A percentile compares a stretch with the other conserved stretches of the same genome.
These are phyloP conservation scores for Drosophila planitibia DNA, from an alignment of 2,888 invertebrate genomes.

Conservation along the genomic window DNA sequence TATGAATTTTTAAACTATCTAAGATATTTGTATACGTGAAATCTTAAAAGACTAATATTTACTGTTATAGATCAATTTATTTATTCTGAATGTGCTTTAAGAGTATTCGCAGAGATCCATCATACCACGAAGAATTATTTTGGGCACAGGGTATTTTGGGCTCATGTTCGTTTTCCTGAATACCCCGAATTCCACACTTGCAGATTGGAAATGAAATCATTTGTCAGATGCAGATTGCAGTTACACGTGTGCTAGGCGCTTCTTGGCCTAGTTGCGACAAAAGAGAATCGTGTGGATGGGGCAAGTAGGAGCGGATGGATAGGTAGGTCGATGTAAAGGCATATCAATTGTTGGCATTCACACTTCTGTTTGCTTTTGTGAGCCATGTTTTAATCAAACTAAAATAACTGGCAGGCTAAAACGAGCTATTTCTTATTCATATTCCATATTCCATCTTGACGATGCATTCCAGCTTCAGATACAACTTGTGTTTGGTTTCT, in stretches of 20 bases:
- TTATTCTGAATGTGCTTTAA: no score
- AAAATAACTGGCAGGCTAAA: constrained; percentile 60
- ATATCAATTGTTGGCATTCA: constrained; percentile 55
- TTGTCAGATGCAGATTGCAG: constrained; percentile 60
- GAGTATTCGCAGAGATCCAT: neutral
- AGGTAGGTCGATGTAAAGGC: constrained; percentile 19
- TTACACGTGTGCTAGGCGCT: constrained; percentile 31
- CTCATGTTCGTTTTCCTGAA: constrained; percentile 25
- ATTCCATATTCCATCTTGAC: neutral
- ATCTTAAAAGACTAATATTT: neutral
- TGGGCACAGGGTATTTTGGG: constrained; percentile 7
- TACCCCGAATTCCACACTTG: constrained; percentile 22
- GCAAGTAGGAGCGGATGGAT: neutral
- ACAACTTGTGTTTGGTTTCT: constrained; percentile 5
- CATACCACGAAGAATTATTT: neutral
- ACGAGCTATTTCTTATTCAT: constrained; percentile 1
- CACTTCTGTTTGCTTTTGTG: constrained; percentile 47
- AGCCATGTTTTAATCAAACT: constrained; percentile 78
- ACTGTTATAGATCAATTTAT: neutral
- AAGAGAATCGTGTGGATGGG: constrained; percentile 7
- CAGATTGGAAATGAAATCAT: constrained; percentile 73
- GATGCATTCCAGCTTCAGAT: neutral
- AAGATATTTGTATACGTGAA: neutral
- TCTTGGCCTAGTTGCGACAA: constrained; percentile 62
- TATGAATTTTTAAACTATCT: neutral